phyloP scores from a whole-genome alignment of 2,888 invertebrate genomes.

The Oasisia sp. region DNA sequence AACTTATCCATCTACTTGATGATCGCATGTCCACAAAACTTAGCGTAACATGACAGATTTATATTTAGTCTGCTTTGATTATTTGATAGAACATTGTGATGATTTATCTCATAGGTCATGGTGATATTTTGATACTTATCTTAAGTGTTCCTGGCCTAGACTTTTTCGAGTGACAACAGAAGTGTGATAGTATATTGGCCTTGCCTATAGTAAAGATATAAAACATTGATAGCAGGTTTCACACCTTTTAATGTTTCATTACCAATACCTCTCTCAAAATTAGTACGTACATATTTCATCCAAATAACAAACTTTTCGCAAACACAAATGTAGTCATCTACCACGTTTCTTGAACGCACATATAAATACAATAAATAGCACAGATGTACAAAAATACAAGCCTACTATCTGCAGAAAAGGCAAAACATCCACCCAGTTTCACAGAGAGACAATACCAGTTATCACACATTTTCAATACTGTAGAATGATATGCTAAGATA shows the following conservation, averaged over 20 bases:
- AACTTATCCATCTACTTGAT: too few species aligned
- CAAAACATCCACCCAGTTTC: constrained; percentile 1
- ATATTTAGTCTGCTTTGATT: too few species aligned
- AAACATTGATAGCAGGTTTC: background rate
- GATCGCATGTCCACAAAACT: too few species aligned
- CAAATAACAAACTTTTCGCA: background rate
- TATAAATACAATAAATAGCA: constrained; percentile 5
- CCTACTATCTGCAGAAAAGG: background rate
- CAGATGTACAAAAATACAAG: background rate
- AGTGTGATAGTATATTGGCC: too few species aligned
- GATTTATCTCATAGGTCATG: too few species aligned
- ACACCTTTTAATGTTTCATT: background rate
- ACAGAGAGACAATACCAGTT: background rate
- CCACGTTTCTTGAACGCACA: background rate
- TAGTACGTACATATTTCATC: background rate
- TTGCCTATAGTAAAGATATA: background rate
- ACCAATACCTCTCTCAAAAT: background rate
- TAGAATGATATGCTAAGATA: background rate
- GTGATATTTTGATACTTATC: too few species aligned
- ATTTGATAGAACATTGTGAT: too few species aligned
- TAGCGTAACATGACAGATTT: too few species aligned
- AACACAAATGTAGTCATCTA: background rate
- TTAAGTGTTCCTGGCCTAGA: too few species aligned
- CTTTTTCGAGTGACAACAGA: too few species aligned
- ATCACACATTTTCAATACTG: background rate